Base-by-base conservation (phyloP, 2,797 vertebrate genomes). In the Linurgus olivaceus region DNA sequence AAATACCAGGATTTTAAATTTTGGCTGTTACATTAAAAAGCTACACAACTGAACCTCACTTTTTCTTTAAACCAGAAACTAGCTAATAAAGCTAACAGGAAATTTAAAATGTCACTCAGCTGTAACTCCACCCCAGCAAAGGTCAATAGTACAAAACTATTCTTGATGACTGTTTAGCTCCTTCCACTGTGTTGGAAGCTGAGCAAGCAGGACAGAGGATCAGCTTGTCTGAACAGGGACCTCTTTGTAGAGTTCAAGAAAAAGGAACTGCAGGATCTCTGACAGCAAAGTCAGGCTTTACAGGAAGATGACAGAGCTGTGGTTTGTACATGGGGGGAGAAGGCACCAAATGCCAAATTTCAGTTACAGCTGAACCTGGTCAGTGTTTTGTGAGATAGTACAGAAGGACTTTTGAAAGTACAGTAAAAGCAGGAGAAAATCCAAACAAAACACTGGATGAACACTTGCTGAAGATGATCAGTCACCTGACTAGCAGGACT, bases 181-280 rank as follows among this genome's bases (percentile, higher is more conserved):
- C 12, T 63, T 52, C 44, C 29, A 38, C 7, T n/a, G 13, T 40
- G 23, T 10, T 6, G 1, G 4, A 68, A 68, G 50, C 28, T n/a
- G 51, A 79, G 35, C 16, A 33, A 44, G 47, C 0, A 0, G 21
- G 31, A 28, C 25, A 13, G 40, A 57, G 44, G 25, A 38, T 14
- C 37, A 85, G 48, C 15, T 52, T 52, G 57, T 51, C 79, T 52
- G 37, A 72, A 62, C 31, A 70, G 37, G 10, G 42, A 47, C 11
- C 19, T 54, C 35, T 31, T 24, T 52, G 54, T 23, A 31, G 17
- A 55, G 42, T 48, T 62, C 25, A 33, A 26, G 50, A 40, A 48
- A 70, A 77, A 42, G 31, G 25, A 77, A 35, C 40, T 54, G 25
- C 25, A 48, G 24, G 55, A 35, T 42, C 13, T 54, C 83, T 21